Evolutionary conservation across 2,797 vertebrate species (phyloP).

Genomic region (Melanotaenia boesemani): DNA sequence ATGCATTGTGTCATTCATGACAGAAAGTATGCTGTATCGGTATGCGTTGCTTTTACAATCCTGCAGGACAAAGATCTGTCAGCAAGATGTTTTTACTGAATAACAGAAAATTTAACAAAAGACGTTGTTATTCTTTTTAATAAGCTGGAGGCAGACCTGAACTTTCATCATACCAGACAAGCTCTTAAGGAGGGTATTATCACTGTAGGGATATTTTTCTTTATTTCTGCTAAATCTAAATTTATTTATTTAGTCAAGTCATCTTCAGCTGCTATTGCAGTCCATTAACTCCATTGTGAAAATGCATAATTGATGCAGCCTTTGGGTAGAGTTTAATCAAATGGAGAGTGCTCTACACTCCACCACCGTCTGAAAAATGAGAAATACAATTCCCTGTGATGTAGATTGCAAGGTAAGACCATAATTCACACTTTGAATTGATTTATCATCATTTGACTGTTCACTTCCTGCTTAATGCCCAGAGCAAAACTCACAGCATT

Average conservation of each 20-base stretch:
- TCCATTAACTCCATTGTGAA: conserved; percentile 83
- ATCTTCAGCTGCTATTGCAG: conserved; percentile 79
- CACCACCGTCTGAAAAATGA: conserved; percentile 74
- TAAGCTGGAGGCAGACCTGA: conserved; percentile 34
- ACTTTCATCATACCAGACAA: conserved; percentile 65
- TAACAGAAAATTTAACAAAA: conserved; percentile 59
- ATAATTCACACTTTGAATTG: conserved; percentile 72
- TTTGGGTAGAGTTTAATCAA: conserved; percentile 83
- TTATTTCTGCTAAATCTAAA: conserved; percentile 57
- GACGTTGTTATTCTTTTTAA: conserved; percentile 56
- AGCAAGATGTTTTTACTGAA: conserved; percentile 36
- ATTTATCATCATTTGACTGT: conserved; percentile 71
- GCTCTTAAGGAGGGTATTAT: conserved; percentile 58
- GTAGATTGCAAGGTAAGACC: conserved; percentile 54
- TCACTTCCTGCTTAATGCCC: conserved; percentile 46
- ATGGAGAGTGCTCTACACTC: conserved; percentile 73
- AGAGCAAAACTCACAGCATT: conserved; percentile 39
- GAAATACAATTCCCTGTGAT: conserved; percentile 60
- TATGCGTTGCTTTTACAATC: conserved; percentile 8
- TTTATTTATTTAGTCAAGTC: conserved; percentile 82
- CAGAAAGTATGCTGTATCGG: background rate
- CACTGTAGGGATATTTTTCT: conserved; percentile 72
- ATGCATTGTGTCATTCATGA: background rate
- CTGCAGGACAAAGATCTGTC: conserved; percentile 27
- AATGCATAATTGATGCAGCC: conserved; percentile 84